Conservation (phyloP, 2,888 invertebrate genomes). For the Unio delphinus region DNA sequence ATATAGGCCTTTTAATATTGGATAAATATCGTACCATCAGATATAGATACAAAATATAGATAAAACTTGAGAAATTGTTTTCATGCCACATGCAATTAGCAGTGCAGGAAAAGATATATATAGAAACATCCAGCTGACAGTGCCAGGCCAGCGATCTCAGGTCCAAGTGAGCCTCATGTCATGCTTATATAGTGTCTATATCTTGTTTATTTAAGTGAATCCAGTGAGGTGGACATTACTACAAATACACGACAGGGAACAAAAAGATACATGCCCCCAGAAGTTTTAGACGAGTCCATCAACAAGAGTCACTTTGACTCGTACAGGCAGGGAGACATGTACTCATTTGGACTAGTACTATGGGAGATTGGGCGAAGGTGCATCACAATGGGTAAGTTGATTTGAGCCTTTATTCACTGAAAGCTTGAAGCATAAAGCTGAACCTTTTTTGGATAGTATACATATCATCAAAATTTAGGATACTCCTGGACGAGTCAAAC, state of each 20-base stretch:
- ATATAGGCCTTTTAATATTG: too few species aligned
- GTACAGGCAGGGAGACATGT: constrained; percentile 74
- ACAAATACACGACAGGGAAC: constrained; percentile 87
- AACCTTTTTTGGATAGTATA: too few species aligned
- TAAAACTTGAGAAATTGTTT: too few species aligned
- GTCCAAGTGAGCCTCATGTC: not conserved
- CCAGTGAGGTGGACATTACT: constrained; percentile 80
- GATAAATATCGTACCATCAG: too few species aligned
- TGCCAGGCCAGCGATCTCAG: too few species aligned
- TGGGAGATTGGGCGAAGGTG: constrained; percentile 72
- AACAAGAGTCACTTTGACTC: constrained; percentile 77
- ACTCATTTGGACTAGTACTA: constrained; percentile 73
- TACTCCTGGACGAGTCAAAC: too few species aligned
- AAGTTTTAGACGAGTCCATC: constrained; percentile 85
- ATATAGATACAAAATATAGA: too few species aligned
- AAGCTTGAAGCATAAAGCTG: not conserved
- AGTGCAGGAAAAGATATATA: too few species aligned
- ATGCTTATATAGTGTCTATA: not conserved
- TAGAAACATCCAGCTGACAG: too few species aligned
- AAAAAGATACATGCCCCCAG: constrained; percentile 91
- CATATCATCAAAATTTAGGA: too few species aligned
- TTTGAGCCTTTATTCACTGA: not conserved
- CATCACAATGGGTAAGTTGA: constrained; percentile 57
- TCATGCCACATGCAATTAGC: too few species aligned
- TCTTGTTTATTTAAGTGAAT: constrained; percentile 66